These are phyloP conservation scores for Ceriagrion tenellum DNA, from an alignment of 2,888 invertebrate genomes.

Conservation along the genomic window DNA sequence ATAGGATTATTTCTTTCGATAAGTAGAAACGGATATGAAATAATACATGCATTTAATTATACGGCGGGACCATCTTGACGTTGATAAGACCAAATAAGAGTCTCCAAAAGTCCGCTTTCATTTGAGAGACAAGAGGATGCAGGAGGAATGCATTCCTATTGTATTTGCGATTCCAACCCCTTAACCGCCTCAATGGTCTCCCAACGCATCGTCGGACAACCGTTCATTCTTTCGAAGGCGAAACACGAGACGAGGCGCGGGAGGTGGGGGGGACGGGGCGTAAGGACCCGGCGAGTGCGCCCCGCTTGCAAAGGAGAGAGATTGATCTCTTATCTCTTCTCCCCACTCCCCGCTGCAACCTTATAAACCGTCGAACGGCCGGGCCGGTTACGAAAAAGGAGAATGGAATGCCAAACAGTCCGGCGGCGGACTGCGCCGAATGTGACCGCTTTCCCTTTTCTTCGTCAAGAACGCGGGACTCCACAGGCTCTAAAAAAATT, in stretches of 20 bases:
- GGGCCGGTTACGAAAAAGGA: slow-evolving; percentile 16
- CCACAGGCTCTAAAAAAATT: background rate
- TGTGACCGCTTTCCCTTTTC: slow-evolving; percentile 34
- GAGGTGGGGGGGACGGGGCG: background rate
- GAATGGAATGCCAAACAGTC: slow-evolving; percentile 29
- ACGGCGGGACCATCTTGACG: too few relatives aligned
- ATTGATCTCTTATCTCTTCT: background rate
- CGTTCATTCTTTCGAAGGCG: background rate
- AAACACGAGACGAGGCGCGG: background rate
- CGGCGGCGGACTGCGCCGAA: background rate
- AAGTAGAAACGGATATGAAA: too few relatives aligned
- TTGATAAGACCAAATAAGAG: too few relatives aligned
- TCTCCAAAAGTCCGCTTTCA: too few relatives aligned
- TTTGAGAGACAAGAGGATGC: background rate
- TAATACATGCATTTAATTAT: too few relatives aligned
- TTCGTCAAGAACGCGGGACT: background rate
- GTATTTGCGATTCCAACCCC: background rate
- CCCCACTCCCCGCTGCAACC: background rate
- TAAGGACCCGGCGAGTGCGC: too few relatives aligned
- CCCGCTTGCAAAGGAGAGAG: background rate
- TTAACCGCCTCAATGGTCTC: background rate
- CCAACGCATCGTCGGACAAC: background rate
- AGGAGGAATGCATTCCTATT: background rate
- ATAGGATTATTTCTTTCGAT: too few relatives aligned
- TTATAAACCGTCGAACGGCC: background rate